These are phyloP conservation scores for Brachypteracias leptosomus DNA, from an alignment of 2,113 vertebrate genomes.

Conservation along the genomic window DNA sequence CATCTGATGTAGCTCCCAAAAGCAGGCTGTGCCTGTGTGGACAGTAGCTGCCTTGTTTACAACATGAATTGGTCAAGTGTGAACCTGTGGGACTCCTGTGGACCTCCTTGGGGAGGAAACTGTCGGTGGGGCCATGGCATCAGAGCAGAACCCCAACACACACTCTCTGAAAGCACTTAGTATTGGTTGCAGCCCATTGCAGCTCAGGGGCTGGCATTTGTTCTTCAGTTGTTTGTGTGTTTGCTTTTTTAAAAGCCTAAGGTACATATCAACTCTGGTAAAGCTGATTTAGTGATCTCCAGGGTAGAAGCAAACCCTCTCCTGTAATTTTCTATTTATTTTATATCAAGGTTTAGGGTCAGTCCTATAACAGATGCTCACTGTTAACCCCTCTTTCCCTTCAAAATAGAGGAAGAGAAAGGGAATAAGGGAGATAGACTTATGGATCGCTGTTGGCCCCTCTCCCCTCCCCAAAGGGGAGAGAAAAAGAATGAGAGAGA, in stretches of 20 bases:
- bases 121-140: accelerated
- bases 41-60: not conserved
- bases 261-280: not conserved
- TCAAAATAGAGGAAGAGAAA: no score
- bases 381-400: no score
- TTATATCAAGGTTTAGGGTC: no score
- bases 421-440: no score
- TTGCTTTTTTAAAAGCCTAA: not conserved
- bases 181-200: not conserved
- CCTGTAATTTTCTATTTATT: not conserved
- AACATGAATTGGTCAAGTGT: accelerated
- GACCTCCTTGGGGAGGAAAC: not conserved
- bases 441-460: no score
- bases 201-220: not conserved
- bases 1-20: accelerated
- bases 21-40: not conserved
- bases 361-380: no score
- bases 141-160: accelerated
- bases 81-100: accelerated
- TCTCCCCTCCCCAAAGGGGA: no score
- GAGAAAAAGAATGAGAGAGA: no score
- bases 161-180: not conserved
- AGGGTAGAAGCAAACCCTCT: not conserved
- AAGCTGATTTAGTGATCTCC: not conserved
- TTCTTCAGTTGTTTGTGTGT: not conserved